Percentiles rank a stretch among this genome's conserved stretches.
These are phyloP conservation scores for Oplegnathus fasciatus DNA, from an alignment of 2,113 vertebrate species.

Conservation along the genomic window DNA sequence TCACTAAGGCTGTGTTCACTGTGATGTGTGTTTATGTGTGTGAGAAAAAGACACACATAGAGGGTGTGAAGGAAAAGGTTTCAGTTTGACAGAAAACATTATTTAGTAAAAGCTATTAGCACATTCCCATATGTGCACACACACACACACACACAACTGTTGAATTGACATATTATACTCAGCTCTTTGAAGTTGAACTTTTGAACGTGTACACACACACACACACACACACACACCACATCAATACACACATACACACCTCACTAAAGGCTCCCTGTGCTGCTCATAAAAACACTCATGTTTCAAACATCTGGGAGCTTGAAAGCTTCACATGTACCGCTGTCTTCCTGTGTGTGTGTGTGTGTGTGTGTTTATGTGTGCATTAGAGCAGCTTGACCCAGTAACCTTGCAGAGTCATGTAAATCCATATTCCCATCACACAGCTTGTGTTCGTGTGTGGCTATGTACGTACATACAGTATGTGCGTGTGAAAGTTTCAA, in stretches of 20 bases:
- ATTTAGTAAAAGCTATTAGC: constrained; percentile 40
- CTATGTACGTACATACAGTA: not conserved
- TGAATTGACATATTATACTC: constrained; percentile 46
- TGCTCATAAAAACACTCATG: constrained; percentile 71
- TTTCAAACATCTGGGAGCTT: constrained; percentile 82
- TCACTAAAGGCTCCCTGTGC: constrained; percentile 57
- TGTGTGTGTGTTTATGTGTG: constrained; percentile 49
- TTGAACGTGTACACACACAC: constrained; percentile 50
- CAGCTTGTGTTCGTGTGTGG: constrained; percentile 19
- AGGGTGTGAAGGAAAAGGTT: not conserved
- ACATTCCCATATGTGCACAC: constrained; percentile 23
- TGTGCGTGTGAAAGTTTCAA: constrained; percentile 12
- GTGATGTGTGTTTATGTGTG: constrained; percentile 27
- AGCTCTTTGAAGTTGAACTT: constrained; percentile 73
- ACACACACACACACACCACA: constrained; percentile 41
- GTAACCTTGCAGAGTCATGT: constrained; percentile 36
- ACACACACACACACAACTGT: constrained; percentile 24
- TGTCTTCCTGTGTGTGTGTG: constrained; percentile 47
- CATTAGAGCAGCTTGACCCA: constrained; percentile 46
- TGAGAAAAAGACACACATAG: constrained; percentile 4
- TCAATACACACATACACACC: constrained; percentile 44
- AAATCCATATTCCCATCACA: constrained; percentile 51
- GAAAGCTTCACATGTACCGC: constrained; percentile 66
- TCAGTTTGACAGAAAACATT: constrained; percentile 32
- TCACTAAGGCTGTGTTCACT: constrained; percentile 30